Conservation (phyloP, 2,113 vertebrate genomes). For the Podiceps cristatus region DNA sequence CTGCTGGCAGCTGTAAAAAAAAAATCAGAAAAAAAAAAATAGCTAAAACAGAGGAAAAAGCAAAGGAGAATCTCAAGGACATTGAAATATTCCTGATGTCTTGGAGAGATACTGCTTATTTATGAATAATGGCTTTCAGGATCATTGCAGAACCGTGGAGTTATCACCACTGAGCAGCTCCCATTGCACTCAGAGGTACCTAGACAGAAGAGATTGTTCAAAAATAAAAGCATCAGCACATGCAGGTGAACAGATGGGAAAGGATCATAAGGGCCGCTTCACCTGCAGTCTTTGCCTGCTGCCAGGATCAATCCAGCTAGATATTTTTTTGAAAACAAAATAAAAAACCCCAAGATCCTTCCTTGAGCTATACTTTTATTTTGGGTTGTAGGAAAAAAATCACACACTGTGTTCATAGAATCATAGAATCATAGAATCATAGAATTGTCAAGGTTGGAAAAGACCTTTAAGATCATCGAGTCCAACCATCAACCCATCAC, state of each 20-base stretch:
- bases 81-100: background rate
- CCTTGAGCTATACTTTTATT: background rate
- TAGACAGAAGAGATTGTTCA: background rate
- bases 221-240: background rate
- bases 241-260: background rate
- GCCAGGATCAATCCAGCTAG: background rate
- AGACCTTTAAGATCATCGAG: too few relatives aligned
- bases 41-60: background rate
- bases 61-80: conserved; percentile 20
- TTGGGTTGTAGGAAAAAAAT: background rate
- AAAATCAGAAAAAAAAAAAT: background rate
- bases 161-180: background rate
- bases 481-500: too few relatives aligned
- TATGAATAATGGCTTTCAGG: background rate
- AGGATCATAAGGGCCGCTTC: background rate
- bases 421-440: too few relatives aligned
- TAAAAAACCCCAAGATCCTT: background rate
- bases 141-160: background rate
- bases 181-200: background rate
- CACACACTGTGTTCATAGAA: background rate
- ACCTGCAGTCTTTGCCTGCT: background rate
- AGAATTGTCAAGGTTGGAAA: too few relatives aligned
- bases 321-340: background rate
- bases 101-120: background rate
- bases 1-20: background rate